phyloP scores from a whole-genome alignment of 2,113 vertebrate genomes.

The Falco punctatus region DNA sequence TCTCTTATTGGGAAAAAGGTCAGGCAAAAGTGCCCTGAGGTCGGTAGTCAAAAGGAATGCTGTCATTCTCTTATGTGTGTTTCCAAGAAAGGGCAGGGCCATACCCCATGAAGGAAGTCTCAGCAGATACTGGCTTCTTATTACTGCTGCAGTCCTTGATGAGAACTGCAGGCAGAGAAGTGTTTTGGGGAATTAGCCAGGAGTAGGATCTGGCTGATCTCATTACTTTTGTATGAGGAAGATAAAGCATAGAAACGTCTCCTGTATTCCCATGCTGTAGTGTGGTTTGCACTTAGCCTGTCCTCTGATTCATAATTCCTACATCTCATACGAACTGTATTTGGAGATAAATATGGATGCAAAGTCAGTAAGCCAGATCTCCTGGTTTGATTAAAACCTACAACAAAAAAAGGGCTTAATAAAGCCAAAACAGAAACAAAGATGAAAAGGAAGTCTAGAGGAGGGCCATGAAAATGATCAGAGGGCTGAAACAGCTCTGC shows the following conservation, averaged over 20 bases:
- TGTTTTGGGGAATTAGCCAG: background rate
- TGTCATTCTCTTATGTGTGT: background rate
- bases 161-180: background rate
- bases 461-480: background rate
- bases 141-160: background rate
- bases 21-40: background rate
- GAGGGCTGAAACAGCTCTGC: background rate
- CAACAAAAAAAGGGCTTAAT: background rate
- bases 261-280: background rate
- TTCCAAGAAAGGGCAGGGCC: background rate
- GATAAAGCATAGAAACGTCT: background rate
- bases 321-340: background rate
- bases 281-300: background rate
- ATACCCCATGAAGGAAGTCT: background rate
- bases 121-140: background rate
- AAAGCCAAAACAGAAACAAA: background rate
- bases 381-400: background rate
- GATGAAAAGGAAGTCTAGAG: background rate
- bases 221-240: background rate
- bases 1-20: background rate
- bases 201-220: background rate
- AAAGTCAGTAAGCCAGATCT: background rate
- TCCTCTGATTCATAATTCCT: background rate
- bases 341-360: background rate
- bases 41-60: background rate